Evolutionary conservation across 2,888 invertebrate species (phyloP).

Genomic region (Oxycera nigricornis): DNA sequence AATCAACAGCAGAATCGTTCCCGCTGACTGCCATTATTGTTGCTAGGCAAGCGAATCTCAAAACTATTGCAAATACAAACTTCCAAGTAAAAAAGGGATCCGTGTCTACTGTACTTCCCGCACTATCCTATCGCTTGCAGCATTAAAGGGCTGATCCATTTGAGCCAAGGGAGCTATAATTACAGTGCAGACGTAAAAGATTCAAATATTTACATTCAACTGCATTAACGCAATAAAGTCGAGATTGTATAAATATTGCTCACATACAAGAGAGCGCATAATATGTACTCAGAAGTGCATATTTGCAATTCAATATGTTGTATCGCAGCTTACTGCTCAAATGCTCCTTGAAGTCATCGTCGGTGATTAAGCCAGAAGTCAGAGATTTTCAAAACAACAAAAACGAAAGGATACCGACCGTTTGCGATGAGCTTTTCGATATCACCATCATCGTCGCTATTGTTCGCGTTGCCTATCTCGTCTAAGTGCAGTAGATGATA

Average conservation of each 20-base stretch:
- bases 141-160: slow-evolving; percentile 24
- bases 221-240: slow-evolving; percentile 28
- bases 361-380: slow-evolving; percentile 15
- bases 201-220: slow-evolving; percentile 29
- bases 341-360: neutral
- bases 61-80: slow-evolving; percentile 3
- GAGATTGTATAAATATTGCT: slow-evolving; percentile 25
- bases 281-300: neutral
- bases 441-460: slow-evolving; percentile 20
- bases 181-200: slow-evolving; percentile 15
- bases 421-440: slow-evolving; percentile 37
- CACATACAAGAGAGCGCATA: neutral
- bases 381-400: slow-evolving; percentile 13
- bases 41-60: neutral
- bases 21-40: neutral
- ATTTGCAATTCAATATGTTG: slow-evolving; percentile 29
- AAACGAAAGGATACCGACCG: slow-evolving; percentile 17
- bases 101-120: neutral
- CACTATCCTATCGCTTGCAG: neutral
- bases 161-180: slow-evolving; percentile 1
- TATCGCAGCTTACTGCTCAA: neutral
- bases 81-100: neutral
- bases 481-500: slow-evolving; percentile 19
- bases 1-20: neutral
- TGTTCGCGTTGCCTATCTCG: slow-evolving; percentile 23